Evolutionary conservation across 2,113 vertebrate genomes (phyloP).

Genomic region (Procapra przewalskii): DNA sequence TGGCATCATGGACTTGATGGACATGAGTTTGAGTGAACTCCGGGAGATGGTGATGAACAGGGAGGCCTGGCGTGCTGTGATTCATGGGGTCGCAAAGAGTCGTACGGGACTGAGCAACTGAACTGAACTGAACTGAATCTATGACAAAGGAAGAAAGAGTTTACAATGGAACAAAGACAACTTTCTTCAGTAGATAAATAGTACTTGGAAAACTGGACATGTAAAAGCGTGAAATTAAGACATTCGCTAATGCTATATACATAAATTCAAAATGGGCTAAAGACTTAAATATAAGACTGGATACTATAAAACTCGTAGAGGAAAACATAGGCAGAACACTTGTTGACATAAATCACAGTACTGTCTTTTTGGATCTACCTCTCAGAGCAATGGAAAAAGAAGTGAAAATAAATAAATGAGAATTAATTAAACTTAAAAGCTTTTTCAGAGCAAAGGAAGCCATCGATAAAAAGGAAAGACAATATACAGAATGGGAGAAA

Average conservation of each 20-base stretch:
- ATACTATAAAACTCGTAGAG: background rate
- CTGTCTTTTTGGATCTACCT: background rate
- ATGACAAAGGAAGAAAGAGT: background rate
- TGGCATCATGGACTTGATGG: too few species aligned
- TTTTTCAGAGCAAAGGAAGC: background rate
- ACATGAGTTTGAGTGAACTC: too few species aligned
- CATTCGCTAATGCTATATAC: background rate
- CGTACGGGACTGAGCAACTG: rapidly evolving
- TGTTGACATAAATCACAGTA: background rate
- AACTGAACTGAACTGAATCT: background rate
- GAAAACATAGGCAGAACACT: background rate
- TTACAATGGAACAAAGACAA: background rate
- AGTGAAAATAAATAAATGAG: background rate
- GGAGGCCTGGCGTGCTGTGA: too few species aligned
- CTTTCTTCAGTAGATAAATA: background rate
- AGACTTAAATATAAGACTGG: background rate
- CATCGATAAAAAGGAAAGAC: background rate
- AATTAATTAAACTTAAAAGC: background rate
- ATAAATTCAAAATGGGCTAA: background rate
- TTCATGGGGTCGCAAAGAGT: too few species aligned
- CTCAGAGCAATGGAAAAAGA: background rate
- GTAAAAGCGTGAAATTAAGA: background rate
- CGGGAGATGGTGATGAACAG: too few species aligned
- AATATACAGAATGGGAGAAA: background rate
- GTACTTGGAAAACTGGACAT: background rate